Base-by-base conservation (phyloP, 2,888 invertebrate genomes). In the Synergus laeviventris region DNA sequence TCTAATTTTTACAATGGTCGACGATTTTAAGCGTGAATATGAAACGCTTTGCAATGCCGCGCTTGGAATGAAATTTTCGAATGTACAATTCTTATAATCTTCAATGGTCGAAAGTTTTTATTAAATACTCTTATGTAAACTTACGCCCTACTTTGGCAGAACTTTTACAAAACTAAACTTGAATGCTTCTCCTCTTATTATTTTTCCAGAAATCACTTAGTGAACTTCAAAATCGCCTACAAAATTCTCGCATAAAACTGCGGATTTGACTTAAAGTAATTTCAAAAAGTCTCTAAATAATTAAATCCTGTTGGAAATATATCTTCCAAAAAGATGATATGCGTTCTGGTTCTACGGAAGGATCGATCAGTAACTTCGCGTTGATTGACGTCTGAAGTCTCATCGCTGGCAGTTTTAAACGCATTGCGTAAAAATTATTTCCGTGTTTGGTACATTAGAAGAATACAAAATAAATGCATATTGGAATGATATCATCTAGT, bases 121-220 rank as follows among this genome's bases (percentile, higher is more conserved):
- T 82, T 86, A 86, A 84, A 85, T 82, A 84, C 83, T 85, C 81
- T 42, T 84, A 83, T 86, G 85, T 85, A 86, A 86, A 85, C 86
- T 86, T 87, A 89, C 76, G 84, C 84, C 85, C 85, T 87, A 86
- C 83, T 86, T 86, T 86, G 87, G 89, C 87, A 87, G 82, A 84
- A 79, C 81, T 82, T 85, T 85, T 86, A 84, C 83, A 84, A 86
- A 85, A 84, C 83, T 83, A 83, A 82, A 81, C 74, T 78, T 76
- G 56, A 21, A 56, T 12, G 56, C 5, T 54, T 70, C 56, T 76
- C 75, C 74, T 38, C 62, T 78, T 59, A 73, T 49, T 31, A 31
- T 77, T 73, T 61, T 78, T 74, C 21, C 74, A 42, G 38, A 39
- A 76, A 73, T 73, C 59, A 24, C 64, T 45, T 78, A 59, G 24